These are phyloP conservation scores for Diorhabda carinulata DNA, from an alignment of 1,140 invertebrate species.

Conservation along the genomic window DNA sequence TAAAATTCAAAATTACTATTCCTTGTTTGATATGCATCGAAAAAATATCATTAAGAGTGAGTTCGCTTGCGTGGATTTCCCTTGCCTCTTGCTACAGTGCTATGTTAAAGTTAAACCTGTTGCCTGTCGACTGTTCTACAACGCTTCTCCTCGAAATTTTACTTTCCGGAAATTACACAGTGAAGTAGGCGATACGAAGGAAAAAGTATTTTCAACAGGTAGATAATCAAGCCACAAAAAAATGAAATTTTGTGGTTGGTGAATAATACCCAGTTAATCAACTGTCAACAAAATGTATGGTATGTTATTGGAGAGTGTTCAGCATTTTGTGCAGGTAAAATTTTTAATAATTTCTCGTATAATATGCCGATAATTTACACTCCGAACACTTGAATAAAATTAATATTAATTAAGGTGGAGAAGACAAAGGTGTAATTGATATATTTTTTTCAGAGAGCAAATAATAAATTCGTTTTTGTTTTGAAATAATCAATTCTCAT, in stretches of 20 bases:
- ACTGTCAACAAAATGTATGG: constrained; percentile 69
- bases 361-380: no score
- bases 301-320: constrained; percentile 77
- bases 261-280: no score
- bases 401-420: no score
- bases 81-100: not conserved
- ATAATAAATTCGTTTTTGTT: no score
- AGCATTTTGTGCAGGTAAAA: constrained; percentile 70
- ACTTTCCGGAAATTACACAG: not conserved
- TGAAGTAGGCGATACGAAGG: not conserved
- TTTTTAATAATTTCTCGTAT: not conserved
- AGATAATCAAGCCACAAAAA: not conserved
- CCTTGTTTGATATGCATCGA: not conserved
- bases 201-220: not conserved
- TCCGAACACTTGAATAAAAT: no score
- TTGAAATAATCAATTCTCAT: no score
- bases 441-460: no score
- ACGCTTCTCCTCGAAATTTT: not conserved
- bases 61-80: constrained; percentile 1
- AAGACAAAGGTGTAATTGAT: no score
- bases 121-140: not conserved
- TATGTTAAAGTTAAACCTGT: not conserved
- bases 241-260: not conserved
- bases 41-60: not conserved
- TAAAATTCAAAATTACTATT: not conserved